Percentiles rank a stretch among this genome's conserved stretches.
Conservation (phyloP, 2,888 invertebrate species). For the Brachylomia viminalis region DNA sequence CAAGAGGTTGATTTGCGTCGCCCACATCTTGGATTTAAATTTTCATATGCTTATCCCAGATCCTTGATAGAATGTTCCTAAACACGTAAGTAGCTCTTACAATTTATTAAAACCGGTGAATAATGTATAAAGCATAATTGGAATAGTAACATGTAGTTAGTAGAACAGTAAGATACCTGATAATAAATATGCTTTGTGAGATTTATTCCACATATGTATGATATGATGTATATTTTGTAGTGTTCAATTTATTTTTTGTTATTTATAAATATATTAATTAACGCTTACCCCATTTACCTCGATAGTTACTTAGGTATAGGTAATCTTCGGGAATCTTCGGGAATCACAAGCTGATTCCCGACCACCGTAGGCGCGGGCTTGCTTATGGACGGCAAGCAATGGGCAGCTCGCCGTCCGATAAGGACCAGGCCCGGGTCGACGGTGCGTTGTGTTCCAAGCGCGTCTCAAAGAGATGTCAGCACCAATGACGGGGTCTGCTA, state of each 20-base stretch:
- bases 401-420: too few species aligned
- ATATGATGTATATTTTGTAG: too few species aligned
- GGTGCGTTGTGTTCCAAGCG: too few species aligned
- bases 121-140: constrained; percentile 36
- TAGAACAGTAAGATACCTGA: neutral
- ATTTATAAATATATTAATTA: too few species aligned
- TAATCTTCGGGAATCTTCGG: too few species aligned
- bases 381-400: too few species aligned
- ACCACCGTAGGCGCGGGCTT: too few species aligned
- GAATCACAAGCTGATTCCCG: too few species aligned
- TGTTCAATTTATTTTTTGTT: too few species aligned
- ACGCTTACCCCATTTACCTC: neutral
- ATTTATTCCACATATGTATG: neutral
- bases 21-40: neutral
- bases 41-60: constrained; percentile 19
- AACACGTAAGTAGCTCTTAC: constrained; percentile 12
- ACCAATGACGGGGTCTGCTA: too few species aligned
- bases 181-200: neutral
- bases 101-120: constrained; percentile 15
- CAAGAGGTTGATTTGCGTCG: neutral
- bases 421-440: too few species aligned
- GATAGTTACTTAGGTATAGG: neutral
- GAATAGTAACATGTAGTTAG: neutral
- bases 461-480: too few species aligned
- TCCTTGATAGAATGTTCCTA: constrained; percentile 3